phyloP scores from a whole-genome alignment of 2,797 vertebrate genomes.

The Myotis vivesi region DNA sequence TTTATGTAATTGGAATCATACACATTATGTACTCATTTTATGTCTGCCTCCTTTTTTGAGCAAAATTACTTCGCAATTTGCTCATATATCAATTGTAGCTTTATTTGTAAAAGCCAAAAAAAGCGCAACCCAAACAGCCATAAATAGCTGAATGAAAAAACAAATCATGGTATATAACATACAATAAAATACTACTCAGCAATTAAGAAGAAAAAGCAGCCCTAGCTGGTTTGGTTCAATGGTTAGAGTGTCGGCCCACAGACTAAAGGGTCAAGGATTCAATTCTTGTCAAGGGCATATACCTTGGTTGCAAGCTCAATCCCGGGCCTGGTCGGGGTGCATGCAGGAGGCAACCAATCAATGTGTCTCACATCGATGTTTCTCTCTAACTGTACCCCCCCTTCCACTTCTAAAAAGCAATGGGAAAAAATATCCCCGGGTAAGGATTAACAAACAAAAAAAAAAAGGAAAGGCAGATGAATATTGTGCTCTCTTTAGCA shows the following conservation, averaged over 20 bases:
- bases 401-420: not conserved
- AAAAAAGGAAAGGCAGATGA: not conserved
- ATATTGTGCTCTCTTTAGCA: not conserved
- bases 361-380: not conserved
- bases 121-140: not conserved
- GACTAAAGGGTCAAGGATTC: not conserved
- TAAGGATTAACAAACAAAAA: not conserved
- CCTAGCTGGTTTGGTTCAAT: not conserved
- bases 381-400: not conserved
- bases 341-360: not conserved
- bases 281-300: not conserved
- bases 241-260: not conserved
- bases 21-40: not conserved
- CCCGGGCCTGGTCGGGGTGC: no score
- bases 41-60: not conserved
- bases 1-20: not conserved
- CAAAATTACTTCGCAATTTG: not conserved
- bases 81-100: not conserved
- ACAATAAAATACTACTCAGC: not conserved
- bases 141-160: slow-evolving; percentile 2
- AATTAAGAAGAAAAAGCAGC: not conserved
- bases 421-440: not conserved
- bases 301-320: not conserved
- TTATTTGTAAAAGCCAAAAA: not conserved
- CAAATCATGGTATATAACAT: not conserved